phyloP scores from a whole-genome alignment of 2,888 invertebrate species.

The Polylopha cassiicola region DNA sequence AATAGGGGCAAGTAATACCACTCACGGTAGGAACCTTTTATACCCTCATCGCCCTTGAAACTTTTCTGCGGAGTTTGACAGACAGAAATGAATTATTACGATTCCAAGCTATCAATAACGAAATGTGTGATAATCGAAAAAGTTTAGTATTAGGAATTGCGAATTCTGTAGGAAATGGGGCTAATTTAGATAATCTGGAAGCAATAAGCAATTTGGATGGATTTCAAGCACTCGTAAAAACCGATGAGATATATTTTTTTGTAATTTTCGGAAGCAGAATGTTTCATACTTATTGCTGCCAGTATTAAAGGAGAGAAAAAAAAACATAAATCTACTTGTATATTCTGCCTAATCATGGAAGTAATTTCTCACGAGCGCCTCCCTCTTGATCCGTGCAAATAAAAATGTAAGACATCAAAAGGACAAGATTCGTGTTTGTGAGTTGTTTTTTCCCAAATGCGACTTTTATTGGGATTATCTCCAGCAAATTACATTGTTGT shows the following conservation, averaged over 20 bases:
- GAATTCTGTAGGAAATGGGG: background rate
- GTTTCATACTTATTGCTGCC: background rate
- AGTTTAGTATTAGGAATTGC: conserved; percentile 38
- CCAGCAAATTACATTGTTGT: conserved; percentile 5
- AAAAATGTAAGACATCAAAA: conserved; percentile 18
- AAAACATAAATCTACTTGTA: conserved; percentile 7
- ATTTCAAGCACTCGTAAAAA: no score
- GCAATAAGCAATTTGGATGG: background rate
- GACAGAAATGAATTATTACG: conserved; percentile 58
- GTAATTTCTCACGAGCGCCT: conserved; percentile 26
- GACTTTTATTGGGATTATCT: conserved; percentile 6
- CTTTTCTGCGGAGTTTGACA: conserved; percentile 53
- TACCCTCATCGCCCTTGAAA: conserved; percentile 50
- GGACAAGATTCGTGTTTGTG: conserved; percentile 13
- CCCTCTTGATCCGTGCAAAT: conserved; percentile 22
- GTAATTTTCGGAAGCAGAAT: no score
- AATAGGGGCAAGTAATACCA: conserved; percentile 42
- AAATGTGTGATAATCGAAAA: conserved; percentile 63
- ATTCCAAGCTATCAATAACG: conserved; percentile 59
- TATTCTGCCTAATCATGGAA: conserved; percentile 25
- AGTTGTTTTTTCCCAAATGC: conserved; percentile 9
- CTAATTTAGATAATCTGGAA: conserved; percentile 3
- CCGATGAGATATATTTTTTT: no score
- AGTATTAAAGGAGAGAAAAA: background rate
- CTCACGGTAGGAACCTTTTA: conserved; percentile 47